Evolutionary conservation across 2,113 vertebrate genomes (phyloP).

Genomic region (Oreotrochilus melanogaster): DNA sequence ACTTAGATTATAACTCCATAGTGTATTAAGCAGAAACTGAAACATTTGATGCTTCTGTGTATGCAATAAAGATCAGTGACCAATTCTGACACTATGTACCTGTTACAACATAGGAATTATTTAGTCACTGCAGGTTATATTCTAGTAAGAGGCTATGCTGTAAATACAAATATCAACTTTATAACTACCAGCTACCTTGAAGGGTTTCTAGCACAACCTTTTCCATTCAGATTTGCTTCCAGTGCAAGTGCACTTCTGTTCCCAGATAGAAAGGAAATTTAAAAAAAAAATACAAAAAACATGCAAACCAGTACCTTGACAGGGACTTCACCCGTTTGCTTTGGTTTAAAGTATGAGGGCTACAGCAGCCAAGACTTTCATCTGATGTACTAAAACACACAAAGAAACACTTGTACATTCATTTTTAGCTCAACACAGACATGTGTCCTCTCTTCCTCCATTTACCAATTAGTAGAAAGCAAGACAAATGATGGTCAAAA

Average conservation of each 20-base stretch:
- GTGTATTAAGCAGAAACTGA: background rate
- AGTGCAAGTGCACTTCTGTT: background rate
- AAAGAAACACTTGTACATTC: background rate
- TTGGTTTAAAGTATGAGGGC: background rate
- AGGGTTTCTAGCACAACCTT: background rate
- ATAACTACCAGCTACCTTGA: background rate
- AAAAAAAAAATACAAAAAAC: too few relatives aligned
- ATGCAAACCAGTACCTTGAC: background rate
- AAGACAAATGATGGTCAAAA: background rate
- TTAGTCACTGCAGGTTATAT: background rate
- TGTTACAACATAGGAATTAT: background rate
- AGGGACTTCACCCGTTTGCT: background rate
- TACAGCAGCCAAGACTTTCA: background rate
- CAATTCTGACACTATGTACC: background rate
- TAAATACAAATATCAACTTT: background rate
- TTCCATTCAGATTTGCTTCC: background rate
- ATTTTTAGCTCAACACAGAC: background rate
- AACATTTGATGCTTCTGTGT: background rate
- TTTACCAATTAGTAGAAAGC: background rate
- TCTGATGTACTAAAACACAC: background rate
- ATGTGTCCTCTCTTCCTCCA: background rate
- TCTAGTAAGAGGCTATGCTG: background rate
- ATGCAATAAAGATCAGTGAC: background rate
- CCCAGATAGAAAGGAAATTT: background rate
- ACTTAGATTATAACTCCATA: background rate